Evolutionary conservation across 2,797 vertebrate species (phyloP).

Genomic region (Mionectes olivaceus): DNA sequence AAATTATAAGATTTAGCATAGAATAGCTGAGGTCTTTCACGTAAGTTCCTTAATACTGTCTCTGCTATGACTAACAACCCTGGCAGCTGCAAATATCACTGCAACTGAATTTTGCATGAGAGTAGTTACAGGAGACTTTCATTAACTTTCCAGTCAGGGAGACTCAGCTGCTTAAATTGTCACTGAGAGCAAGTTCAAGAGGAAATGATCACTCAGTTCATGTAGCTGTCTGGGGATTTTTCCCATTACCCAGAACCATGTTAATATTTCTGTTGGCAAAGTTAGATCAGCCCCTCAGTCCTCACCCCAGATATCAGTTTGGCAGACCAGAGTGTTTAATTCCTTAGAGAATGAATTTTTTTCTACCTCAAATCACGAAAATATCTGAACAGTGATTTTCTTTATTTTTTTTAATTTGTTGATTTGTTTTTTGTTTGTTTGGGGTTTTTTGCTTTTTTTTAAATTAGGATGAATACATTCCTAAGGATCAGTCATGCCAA

Average conservation of each 20-base stretch:
- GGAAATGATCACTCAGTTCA: constrained; percentile 13
- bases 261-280: constrained; percentile 35
- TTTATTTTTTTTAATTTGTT: background rate
- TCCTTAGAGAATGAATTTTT: background rate
- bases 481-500: background rate
- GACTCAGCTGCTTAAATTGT: constrained; percentile 48
- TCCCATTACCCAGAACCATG: background rate
- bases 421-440: background rate
- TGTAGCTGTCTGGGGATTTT: constrained; percentile 5
- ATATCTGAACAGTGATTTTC: background rate
- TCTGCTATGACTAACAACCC: background rate
- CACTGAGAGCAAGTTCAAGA: constrained; percentile 10
- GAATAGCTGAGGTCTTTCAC: background rate
- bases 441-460: background rate
- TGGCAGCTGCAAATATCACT: constrained; percentile 5
- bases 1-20: background rate
- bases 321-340: background rate
- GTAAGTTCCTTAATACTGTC: background rate
- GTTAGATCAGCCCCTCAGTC: background rate
- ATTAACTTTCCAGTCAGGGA: constrained; percentile 40
- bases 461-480: background rate
- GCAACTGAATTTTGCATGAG: constrained; percentile 61
- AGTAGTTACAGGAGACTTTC: constrained; percentile 9
- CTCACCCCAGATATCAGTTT: background rate
- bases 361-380: background rate